These are phyloP conservation scores for Columbina picui DNA, from an alignment of 2,113 vertebrate genomes.

Conservation along the genomic window DNA sequence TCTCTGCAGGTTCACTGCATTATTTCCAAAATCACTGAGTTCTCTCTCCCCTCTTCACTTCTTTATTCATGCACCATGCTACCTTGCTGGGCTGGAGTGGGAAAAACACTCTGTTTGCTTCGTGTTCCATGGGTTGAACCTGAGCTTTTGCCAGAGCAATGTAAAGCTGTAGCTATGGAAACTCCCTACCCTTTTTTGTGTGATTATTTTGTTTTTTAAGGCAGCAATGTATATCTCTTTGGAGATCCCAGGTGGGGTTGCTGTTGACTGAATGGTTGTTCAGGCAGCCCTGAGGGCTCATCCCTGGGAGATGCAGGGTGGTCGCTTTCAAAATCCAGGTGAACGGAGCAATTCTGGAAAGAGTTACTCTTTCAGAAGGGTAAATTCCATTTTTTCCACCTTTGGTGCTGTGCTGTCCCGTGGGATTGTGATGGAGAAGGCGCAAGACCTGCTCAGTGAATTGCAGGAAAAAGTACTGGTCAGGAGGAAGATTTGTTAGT, in stretches of 20 bases:
- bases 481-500: neutral
- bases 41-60: neutral
- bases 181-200: neutral
- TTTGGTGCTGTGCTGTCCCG: too few species aligned
- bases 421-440: neutral
- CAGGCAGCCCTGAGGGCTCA: accelerated
- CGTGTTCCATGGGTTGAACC: neutral
- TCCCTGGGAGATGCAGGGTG: neutral
- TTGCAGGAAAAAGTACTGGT: neutral
- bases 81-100: neutral
- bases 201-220: neutral
- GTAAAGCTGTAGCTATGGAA: constrained; percentile 69
- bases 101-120: neutral
- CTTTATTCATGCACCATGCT: neutral
- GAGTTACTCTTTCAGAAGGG: too few species aligned
- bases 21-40: neutral
- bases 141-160: neutral
- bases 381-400: too few species aligned
- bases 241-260: neutral
- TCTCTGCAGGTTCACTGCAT: neutral
- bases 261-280: accelerated
- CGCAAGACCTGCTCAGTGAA: neutral
- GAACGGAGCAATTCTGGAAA: too few species aligned
- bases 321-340: neutral
- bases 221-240: neutral